Evolutionary conservation across 2,888 invertebrate species (phyloP), one percentile per base, ranked within the genome.

Genomic region (Trichopria drosophilae): DNA sequence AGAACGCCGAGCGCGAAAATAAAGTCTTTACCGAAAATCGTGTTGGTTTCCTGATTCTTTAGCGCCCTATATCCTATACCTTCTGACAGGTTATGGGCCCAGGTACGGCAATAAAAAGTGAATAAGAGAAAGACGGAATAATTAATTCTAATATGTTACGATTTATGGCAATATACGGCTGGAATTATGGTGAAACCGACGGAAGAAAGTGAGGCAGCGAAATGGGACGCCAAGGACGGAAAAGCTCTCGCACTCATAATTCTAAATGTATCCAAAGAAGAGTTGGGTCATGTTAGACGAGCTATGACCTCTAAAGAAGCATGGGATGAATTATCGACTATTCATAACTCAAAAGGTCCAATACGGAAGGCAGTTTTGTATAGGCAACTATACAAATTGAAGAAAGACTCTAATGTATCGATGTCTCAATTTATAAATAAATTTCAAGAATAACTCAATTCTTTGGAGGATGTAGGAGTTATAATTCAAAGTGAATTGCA

Each of bases 241-340:
- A 50, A 44, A 19, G 44, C 37, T 2, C 19, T 44, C 3, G 50
- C 36, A 29, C 18, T 44, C 7, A 50, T 49, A 4, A 12, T 22
- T 5, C 2, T 50, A n/a, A 37, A 44, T 1, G 6, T 44, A 5
- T 20, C 28, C 10, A 43, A 44, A 22, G 4, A 16, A 5, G 35
- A 49, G 20, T 12, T 43, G 5, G 19, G 31, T 4, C 42, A 43
- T 2, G 16, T 49, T 13, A 23, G n/a, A 1, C 18, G 28, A n/a
- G 24, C 19, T 1, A 15, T n/a, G 6, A 24, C 32, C n/a, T 29
- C 26, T 6, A 39, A 31, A 15, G 9, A 37, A 20, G 44, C 44
- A 10, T 51, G 39, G 35, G 32, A 34, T 1, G 35, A 34, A n/a
- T 22, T 41, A 3, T 19, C 9, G 4, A 40, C n/a, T 18, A 28